A percentile compares a stretch with the other conserved stretches of the same genome.
These are phyloP conservation scores for Polydrusus pterygomalis DNA, from an alignment of 2,888 invertebrate species.

Conservation along the genomic window DNA sequence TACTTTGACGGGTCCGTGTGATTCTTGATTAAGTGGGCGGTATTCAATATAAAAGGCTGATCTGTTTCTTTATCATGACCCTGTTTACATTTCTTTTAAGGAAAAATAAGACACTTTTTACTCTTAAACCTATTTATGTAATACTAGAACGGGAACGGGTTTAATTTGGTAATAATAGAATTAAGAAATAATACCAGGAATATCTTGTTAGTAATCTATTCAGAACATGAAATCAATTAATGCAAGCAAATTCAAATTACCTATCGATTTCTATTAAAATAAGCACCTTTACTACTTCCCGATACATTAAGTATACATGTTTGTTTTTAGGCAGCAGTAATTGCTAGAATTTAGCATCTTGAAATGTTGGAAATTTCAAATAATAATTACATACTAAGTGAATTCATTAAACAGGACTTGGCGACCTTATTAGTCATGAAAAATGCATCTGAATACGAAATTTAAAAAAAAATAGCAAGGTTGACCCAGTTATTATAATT, in stretches of 20 bases:
- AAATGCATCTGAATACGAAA: slow-evolving; percentile 27
- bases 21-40: too few species aligned
- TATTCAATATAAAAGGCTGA: too few species aligned
- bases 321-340: background rate
- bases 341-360: slow-evolving; percentile 2
- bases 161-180: too few species aligned
- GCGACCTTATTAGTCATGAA: slow-evolving; percentile 28
- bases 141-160: too few species aligned
- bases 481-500: slow-evolving; percentile 17
- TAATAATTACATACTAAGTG: slow-evolving; percentile 6
- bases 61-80: too few species aligned
- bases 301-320: background rate
- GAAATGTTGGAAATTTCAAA: background rate
- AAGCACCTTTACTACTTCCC: background rate
- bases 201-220: too few species aligned
- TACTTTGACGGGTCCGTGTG: too few species aligned
- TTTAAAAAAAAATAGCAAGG: slow-evolving; percentile 22
- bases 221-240: background rate
- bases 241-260: background rate
- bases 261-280: background rate
- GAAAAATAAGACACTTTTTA: too few species aligned
- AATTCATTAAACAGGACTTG: slow-evolving; percentile 6
- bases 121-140: too few species aligned
- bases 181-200: too few species aligned
- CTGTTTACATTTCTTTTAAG: too few species aligned